Conservation (phyloP, 2,888 invertebrate genomes). For the Teleogryllus oceanicus region DNA sequence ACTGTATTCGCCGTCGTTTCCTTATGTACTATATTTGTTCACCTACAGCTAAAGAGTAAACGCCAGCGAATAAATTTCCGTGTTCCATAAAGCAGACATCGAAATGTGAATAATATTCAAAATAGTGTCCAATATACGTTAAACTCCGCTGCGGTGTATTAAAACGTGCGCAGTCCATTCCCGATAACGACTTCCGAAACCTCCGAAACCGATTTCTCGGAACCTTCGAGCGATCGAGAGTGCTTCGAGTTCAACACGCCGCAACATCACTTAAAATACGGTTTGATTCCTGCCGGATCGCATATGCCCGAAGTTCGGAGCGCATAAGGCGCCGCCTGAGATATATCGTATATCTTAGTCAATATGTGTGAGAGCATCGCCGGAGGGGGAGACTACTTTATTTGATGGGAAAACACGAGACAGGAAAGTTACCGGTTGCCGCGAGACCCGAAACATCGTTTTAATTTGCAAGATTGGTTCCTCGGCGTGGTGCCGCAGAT, state of each 20-base stretch:
- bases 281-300: slow-evolving; percentile 6
- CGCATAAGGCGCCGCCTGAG: background rate
- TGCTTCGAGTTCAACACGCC: background rate
- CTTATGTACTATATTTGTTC: no score
- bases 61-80: no score
- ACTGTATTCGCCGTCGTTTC: no score
- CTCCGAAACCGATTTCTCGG: background rate
- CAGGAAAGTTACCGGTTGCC: slow-evolving; percentile 12
- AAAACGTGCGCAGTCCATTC: no score
- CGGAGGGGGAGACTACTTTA: background rate
- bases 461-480: slow-evolving; percentile 31
- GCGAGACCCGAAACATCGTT: slow-evolving; percentile 18
- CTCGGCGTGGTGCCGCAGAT: slow-evolving; percentile 23
- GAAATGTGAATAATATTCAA: no score
- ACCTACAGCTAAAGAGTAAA: no score
- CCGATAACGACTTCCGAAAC: no score
- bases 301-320: background rate
- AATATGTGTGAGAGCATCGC: slow-evolving; percentile 4
- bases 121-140: no score
- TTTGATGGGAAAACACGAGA: slow-evolving; percentile 18
- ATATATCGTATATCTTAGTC: slow-evolving; percentile 18
- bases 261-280: slow-evolving; percentile 11
- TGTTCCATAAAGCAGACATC: no score
- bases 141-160: no score
- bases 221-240: background rate